Percentiles rank a stretch among this genome's conserved stretches.
phyloP scores from a whole-genome alignment of 2,797 vertebrate genomes.

The Cephalopachus bancanus region DNA sequence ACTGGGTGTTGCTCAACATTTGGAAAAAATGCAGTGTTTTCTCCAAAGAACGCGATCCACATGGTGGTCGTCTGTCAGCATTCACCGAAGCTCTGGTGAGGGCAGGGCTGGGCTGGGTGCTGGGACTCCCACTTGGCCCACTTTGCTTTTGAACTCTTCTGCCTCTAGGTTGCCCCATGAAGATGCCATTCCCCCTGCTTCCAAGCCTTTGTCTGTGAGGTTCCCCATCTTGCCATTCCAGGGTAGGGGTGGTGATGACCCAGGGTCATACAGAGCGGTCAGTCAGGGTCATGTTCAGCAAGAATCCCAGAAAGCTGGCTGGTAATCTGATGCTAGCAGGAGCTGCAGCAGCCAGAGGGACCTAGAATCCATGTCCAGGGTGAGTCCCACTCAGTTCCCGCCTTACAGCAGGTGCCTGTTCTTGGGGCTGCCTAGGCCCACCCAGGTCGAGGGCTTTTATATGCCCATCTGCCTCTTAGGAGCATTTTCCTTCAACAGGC shows the following conservation, averaged over 20 bases:
- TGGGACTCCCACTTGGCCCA: accelerated
- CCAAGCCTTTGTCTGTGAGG: background rate
- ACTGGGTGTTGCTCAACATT: constrained; percentile 51
- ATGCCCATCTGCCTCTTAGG: accelerated
- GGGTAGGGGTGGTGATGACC: background rate
- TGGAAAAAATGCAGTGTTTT: constrained; percentile 44
- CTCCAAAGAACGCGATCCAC: background rate
- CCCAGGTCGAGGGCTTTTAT: background rate
- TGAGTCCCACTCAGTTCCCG: background rate
- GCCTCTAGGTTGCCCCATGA: accelerated
- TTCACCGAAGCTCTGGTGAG: background rate
- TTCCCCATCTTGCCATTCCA: too few species aligned
- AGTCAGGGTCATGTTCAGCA: background rate
- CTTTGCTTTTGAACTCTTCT: background rate
- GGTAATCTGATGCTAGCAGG: background rate
- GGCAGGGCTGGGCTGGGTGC: background rate
- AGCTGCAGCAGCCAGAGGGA: background rate
- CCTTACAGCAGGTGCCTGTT: background rate
- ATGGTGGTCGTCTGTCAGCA: accelerated
- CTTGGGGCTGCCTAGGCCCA: too few species aligned
- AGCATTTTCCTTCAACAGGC: too few species aligned
- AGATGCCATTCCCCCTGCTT: accelerated
- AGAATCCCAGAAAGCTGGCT: background rate
- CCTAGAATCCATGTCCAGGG: background rate
- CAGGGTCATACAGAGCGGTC: background rate